Evolutionary conservation across 1,140 invertebrate genomes (phyloP), one percentile per base, ranked within the genome.

Genomic region (Drosophila orena): DNA sequence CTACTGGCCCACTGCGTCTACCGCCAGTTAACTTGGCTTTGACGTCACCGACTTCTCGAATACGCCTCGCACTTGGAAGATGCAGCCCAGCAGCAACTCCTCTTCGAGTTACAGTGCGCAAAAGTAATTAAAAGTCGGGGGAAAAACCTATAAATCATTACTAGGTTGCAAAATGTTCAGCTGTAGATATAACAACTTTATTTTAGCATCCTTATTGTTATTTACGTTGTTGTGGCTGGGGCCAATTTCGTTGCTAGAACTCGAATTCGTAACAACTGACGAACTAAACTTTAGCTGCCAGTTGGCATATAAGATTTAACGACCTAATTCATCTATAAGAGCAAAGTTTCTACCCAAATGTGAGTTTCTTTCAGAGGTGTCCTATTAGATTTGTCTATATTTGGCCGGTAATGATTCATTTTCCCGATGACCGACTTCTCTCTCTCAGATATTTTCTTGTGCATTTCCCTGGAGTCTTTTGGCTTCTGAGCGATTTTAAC

Each of bases 1-100:
- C 66, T 42, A 56, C 66, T 70, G 66, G 49, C 64, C 43, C 66
- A 70, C 42, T 70, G n/a, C n/a, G 35, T 38, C 14, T 38, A 14
- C 14, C 42, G 68, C 24, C n/a, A 52, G n/a, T 50, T 17, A 34
- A 37, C 37, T 43, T 40, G 46, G 24, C 37, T 53, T 53, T 68
- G 58, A 68, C 64, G 58, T 50, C 64, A 50, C 58, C 7, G 27
- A 14, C 15, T 44, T 15, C 4, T 44, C 8, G 37, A 43, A 65
- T 46, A 65, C 30, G 43, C 42, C 24, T 37, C 35, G 34, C 24
- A 37, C 30, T 61, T 46, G 30, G 27, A 43, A 27, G 40, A 59
- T 22, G 56, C 56, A 10, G 38, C 5, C 24, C 22, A 8, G 15
- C 7, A 30, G 27, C 27, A 27, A 11, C 17, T 2, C 17, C 30